Conservation (phyloP, 2,888 invertebrate species). For the Galerucella pusilla region DNA sequence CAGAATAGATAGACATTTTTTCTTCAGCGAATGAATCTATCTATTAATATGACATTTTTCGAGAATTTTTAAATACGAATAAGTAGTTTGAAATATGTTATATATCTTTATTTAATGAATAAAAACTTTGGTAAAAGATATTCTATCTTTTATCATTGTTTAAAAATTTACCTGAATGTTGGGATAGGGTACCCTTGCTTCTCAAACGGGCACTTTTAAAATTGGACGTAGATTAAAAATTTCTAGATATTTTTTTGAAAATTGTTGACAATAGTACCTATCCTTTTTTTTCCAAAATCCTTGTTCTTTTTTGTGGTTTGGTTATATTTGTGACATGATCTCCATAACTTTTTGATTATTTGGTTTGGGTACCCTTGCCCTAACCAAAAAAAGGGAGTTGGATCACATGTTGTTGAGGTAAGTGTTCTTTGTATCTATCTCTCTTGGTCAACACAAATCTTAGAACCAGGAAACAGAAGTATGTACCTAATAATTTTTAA, state of each 20-base stretch:
- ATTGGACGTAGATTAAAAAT: conserved; percentile 45
- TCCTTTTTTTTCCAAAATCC: conserved; percentile 52
- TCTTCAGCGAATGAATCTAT: no score
- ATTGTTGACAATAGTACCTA: conserved; percentile 52
- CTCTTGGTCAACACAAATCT: conserved; percentile 13
- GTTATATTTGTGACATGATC: conserved; percentile 37
- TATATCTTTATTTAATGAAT: neutral
- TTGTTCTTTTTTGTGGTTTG: conserved; percentile 24
- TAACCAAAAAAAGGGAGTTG: conserved; percentile 45
- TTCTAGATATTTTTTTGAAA: neutral
- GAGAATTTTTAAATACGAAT: neutral
- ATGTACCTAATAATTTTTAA: neutral
- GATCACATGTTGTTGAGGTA: conserved; percentile 47
- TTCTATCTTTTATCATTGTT: conserved; percentile 51
- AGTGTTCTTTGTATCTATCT: conserved; percentile 41
- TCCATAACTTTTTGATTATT: conserved; percentile 31
- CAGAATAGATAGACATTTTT: no score
- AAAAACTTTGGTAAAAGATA: conserved; percentile 52
- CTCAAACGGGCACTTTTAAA: conserved; percentile 65
- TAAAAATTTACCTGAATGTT: conserved; percentile 89
- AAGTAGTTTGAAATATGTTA: neutral
- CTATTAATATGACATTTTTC: neutral
- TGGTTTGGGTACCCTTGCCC: conserved; percentile 62
- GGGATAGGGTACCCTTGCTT: conserved; percentile 95
- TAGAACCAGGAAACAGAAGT: conserved; percentile 12